Conservation (phyloP, 1,140 invertebrate species). For the Carposina sasakii region DNA sequence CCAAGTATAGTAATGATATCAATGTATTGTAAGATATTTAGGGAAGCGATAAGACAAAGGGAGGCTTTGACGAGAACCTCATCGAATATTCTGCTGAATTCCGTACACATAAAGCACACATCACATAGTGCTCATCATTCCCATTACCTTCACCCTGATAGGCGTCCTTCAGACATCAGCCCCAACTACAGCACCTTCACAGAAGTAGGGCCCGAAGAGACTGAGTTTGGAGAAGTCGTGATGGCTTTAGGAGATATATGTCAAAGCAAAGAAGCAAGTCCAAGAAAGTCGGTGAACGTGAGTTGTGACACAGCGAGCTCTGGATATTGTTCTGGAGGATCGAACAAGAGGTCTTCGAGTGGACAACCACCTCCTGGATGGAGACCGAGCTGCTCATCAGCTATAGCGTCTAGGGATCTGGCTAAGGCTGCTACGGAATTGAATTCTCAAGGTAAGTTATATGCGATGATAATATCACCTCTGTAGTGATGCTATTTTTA, state of each 20-base stretch:
- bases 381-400: slow-evolving; percentile 62
- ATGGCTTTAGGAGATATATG: slow-evolving; percentile 56
- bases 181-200: slow-evolving; percentile 78
- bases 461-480: neutral
- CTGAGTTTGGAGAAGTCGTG: slow-evolving; percentile 71
- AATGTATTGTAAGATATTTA: slow-evolving; percentile 92
- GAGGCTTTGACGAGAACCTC: slow-evolving; percentile 87
- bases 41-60: slow-evolving; percentile 91
- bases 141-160: slow-evolving; percentile 78
- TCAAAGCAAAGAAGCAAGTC: slow-evolving; percentile 66
- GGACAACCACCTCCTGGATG: slow-evolving; percentile 50
- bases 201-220: slow-evolving; percentile 79
- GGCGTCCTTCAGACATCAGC: slow-evolving; percentile 73
- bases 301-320: slow-evolving; percentile 68
- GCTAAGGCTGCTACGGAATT: slow-evolving; percentile 66
- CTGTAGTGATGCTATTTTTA: too few species aligned
- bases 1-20: slow-evolving; percentile 94
- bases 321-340: slow-evolving; percentile 66
- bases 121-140: slow-evolving; percentile 79
- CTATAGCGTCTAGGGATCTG: slow-evolving; percentile 54
- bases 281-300: slow-evolving; percentile 64
- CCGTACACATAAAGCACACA: slow-evolving; percentile 84
- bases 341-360: slow-evolving; percentile 62
- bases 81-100: slow-evolving; percentile 86
- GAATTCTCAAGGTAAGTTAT: slow-evolving; percentile 62